phyloP scores from a whole-genome alignment of 2,113 vertebrate genomes.

The Lutjanus erythropterus region DNA sequence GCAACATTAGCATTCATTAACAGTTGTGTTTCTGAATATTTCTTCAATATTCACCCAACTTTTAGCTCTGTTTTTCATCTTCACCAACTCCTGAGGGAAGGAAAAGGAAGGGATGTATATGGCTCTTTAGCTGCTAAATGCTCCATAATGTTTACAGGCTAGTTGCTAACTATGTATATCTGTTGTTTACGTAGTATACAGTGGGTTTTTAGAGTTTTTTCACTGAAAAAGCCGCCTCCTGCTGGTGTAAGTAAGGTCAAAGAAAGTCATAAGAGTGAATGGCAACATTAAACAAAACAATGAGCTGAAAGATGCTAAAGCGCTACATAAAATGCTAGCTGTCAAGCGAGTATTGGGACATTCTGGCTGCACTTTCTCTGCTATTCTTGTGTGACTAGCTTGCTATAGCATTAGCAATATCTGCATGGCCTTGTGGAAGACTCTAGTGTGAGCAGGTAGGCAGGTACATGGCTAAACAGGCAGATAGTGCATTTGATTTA shows the following conservation, averaged over 20 bases:
- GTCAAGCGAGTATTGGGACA: too few species aligned
- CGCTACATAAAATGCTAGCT: neutral
- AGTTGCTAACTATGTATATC: neutral
- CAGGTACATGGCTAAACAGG: too few species aligned
- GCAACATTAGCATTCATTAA: neutral
- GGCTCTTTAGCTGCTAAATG: neutral
- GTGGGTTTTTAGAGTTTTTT: neutral
- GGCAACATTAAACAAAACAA: too few species aligned
- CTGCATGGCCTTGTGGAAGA: too few species aligned
- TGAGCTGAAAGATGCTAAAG: neutral
- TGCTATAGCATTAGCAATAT: too few species aligned
- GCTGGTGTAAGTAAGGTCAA: neutral
- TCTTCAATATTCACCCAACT: neutral
- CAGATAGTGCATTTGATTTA: too few species aligned
- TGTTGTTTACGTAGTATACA: neutral
- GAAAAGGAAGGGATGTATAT: too few species aligned
- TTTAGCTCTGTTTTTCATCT: constrained; percentile 12
- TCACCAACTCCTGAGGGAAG: neutral
- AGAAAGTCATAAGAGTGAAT: neutral
- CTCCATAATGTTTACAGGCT: neutral
- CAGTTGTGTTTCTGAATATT: neutral
- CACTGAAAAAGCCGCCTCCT: neutral
- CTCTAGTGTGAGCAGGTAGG: too few species aligned
- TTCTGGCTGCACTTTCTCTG: too few species aligned
- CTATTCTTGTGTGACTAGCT: too few species aligned